Evolutionary conservation across 2,888 invertebrate genomes (phyloP), one percentile per base, ranked within the genome.

Genomic region (Cyclophora albipunctata): DNA sequence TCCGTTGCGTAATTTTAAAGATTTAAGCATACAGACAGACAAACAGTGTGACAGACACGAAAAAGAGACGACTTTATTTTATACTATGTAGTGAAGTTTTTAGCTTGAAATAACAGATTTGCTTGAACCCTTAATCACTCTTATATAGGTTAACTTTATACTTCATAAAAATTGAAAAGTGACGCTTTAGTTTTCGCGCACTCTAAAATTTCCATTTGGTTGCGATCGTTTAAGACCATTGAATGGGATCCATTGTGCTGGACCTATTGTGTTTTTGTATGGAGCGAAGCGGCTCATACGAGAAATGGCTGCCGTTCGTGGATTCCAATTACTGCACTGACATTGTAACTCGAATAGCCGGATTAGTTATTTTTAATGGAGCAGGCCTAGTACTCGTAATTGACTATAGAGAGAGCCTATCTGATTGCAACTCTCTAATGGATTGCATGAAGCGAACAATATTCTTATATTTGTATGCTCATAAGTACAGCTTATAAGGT

Each of bases 121-220:
- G 20, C 1, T 20, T 20, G 20, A 20, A 20, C 20, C 20, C 20
- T 20, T 20, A 20, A 20, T 20, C 20, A 20, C 20, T 20, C 20
- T 20, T 20, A 20, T 20, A 20, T 20, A 20, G 20, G 20, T 20
- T 20, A 20, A 20, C 20, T 20, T 20, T 20, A 2, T 20, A 20
- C 20, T 1, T 20, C 20, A 20, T 20, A 20, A 20, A 20, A 20
- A 20, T 20, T 20, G 20, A 78, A 71, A 67, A 66, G 58, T 68
- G 63, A 67, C 63, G 59, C 62, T 63, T 78, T 76, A 80, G 74
- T 76, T 75, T 37, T 67, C 72, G 65, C 66, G 69, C 66, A 71
- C 76, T 70, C 69, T 81, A 74, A 84, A 85, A 84, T 85, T 82
- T 84, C 85, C 84, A 85, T 85, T 82, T 72, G 71, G 73, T 74